Evolutionary conservation across 2,888 invertebrate genomes (phyloP).

Genomic region (Nemapogon koenigi): DNA sequence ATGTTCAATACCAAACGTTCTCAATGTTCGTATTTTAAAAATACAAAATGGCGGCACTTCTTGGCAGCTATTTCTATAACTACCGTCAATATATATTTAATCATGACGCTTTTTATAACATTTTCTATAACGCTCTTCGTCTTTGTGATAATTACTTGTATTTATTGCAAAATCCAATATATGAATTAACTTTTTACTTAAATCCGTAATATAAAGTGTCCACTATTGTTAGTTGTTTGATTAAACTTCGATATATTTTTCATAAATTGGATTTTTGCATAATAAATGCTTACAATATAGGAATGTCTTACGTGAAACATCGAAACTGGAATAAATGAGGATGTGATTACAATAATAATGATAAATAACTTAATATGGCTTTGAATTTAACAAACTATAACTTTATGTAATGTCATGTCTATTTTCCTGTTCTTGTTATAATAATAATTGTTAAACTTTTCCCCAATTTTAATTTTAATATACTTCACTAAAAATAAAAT

Average conservation of each 20-base stretch:
- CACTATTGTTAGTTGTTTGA: not conserved
- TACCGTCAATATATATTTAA: constrained; percentile 16
- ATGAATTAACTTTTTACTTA: constrained; percentile 22
- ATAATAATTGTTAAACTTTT: too few relatives aligned
- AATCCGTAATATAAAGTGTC: not conserved
- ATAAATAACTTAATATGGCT: too few relatives aligned
- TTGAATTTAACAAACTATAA: too few relatives aligned
- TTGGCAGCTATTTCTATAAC: constrained; percentile 28
- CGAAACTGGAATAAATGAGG: too few relatives aligned
- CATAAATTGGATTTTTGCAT: constrained; percentile 38
- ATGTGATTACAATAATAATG: too few relatives aligned
- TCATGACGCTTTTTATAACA: constrained; percentile 50
- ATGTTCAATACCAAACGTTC: not conserved
- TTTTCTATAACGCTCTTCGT: constrained; percentile 30
- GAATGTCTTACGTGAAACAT: too few relatives aligned
- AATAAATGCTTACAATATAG: too few relatives aligned
- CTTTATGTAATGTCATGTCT: too few relatives aligned
- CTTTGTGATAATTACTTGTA: constrained; percentile 25
- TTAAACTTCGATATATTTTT: constrained; percentile 19
- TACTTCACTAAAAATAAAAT: constrained; percentile 18
- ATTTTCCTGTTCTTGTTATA: too few relatives aligned
- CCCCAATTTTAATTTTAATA: constrained; percentile 43
- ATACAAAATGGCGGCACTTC: constrained; percentile 18
- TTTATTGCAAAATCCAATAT: constrained; percentile 24
- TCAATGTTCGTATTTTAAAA: not conserved